Evolutionary conservation across 2,113 vertebrate genomes (phyloP).

Genomic region (Petrocephalus zakoni): DNA sequence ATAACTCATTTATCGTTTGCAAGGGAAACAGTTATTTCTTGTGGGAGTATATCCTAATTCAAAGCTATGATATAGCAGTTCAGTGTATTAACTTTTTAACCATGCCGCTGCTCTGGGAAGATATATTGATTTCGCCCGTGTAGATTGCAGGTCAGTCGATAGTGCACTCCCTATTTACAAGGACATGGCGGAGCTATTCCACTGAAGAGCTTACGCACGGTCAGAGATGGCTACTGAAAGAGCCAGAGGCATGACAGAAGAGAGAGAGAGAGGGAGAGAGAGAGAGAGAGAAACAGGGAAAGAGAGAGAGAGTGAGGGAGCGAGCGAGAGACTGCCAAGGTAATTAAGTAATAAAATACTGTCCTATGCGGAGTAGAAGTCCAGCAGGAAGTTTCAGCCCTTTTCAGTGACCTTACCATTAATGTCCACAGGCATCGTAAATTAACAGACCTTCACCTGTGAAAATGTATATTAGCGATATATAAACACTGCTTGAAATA

Average conservation of each 20-base stretch:
- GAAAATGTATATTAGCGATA: neutral
- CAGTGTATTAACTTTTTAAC: conserved; percentile 6
- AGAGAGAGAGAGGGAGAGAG: neutral
- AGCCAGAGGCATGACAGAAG: neutral
- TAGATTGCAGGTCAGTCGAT: neutral
- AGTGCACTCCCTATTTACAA: neutral
- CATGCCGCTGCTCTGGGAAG: neutral
- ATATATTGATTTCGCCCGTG: neutral
- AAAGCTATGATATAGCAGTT: conserved; percentile 4
- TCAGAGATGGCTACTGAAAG: neutral
- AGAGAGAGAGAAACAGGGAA: neutral
- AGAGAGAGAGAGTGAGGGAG: neutral
- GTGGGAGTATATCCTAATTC: neutral
- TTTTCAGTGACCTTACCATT: neutral
- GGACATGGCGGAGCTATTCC: neutral
- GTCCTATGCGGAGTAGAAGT: neutral
- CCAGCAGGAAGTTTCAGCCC: neutral
- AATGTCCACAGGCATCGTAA: neutral
- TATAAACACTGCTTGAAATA: neutral
- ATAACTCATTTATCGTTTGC: neutral
- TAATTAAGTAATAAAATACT: neutral
- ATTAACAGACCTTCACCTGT: neutral
- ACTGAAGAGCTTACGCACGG: neutral
- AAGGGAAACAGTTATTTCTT: neutral
- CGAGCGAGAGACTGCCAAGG: neutral